phyloP scores from a whole-genome alignment of 1,140 invertebrate species.

The Schlechtendalia chinensis region DNA sequence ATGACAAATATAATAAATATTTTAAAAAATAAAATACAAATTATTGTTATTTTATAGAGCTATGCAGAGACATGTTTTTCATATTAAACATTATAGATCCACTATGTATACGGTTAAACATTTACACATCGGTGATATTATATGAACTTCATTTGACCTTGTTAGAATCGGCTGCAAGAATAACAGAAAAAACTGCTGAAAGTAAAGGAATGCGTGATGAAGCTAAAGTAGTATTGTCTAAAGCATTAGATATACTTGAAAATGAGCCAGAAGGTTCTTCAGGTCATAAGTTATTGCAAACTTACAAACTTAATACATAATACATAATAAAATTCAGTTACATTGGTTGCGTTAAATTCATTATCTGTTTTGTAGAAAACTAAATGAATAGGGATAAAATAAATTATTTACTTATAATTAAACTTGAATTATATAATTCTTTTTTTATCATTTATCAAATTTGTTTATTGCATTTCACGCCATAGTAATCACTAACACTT shows the following conservation, averaged over 20 bases:
- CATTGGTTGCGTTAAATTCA: too few species aligned
- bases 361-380: too few species aligned
- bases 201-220: constrained; percentile 57
- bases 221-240: constrained; percentile 56
- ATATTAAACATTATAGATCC: constrained; percentile 69
- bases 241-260: constrained; percentile 58
- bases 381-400: too few species aligned
- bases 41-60: constrained; percentile 55
- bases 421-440: too few species aligned
- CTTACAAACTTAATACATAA: constrained; percentile 11
- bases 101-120: constrained; percentile 65
- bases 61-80: constrained; percentile 68
- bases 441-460: too few species aligned
- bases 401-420: too few species aligned
- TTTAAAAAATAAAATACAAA: neutral
- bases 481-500: too few species aligned
- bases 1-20: neutral
- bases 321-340: neutral
- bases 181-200: constrained; percentile 57
- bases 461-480: too few species aligned
- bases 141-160: constrained; percentile 67
- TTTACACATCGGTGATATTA: constrained; percentile 71
- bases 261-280: constrained; percentile 60
- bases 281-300: constrained; percentile 55
- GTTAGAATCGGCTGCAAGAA: constrained; percentile 60